Conservation (phyloP, 1,140 invertebrate genomes). For the Cyclargus thomasi region DNA sequence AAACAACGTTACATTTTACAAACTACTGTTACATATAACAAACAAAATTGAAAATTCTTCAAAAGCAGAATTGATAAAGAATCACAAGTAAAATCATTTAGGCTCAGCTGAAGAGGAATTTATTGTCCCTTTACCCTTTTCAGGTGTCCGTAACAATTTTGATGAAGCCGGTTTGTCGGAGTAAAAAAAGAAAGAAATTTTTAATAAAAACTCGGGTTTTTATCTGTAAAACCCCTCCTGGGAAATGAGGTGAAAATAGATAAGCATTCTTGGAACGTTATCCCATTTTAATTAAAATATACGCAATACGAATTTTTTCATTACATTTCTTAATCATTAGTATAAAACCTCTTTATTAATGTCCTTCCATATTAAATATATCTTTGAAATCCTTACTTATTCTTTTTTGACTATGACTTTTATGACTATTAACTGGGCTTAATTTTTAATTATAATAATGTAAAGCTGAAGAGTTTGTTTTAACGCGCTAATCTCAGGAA, state of each 20-base stretch:
- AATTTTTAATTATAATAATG: too few species aligned
- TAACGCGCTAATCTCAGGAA: too few species aligned
- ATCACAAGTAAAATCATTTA: not conserved
- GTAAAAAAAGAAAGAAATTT: slow-evolving; percentile 16
- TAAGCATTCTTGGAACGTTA: slow-evolving; percentile 1
- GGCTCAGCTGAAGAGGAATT: slow-evolving; percentile 18
- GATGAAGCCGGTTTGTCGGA: slow-evolving; percentile 16
- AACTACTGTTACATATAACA: too few species aligned
- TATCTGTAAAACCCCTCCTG: not conserved
- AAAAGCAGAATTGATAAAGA: not conserved
- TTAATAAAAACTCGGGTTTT: slow-evolving; percentile 12
- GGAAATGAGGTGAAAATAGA: slow-evolving; percentile 14
- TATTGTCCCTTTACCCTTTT: slow-evolving; percentile 19
- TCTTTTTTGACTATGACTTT: too few species aligned
- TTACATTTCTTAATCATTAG: not conserved
- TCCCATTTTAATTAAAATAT: slow-evolving; percentile 8
- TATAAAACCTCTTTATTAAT: too few species aligned
- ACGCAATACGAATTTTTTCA: not conserved
- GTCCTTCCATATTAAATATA: too few species aligned
- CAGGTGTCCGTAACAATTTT: slow-evolving; percentile 19
- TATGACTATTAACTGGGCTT: too few species aligned
- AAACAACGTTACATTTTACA: too few species aligned
- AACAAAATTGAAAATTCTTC: not conserved
- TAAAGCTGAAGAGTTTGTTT: too few species aligned
- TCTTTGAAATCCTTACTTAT: too few species aligned